Evolutionary conservation across 2,113 vertebrate genomes (phyloP), one percentile per base, ranked within the genome.

Genomic region (Leptobrachium ailaonicum): DNA sequence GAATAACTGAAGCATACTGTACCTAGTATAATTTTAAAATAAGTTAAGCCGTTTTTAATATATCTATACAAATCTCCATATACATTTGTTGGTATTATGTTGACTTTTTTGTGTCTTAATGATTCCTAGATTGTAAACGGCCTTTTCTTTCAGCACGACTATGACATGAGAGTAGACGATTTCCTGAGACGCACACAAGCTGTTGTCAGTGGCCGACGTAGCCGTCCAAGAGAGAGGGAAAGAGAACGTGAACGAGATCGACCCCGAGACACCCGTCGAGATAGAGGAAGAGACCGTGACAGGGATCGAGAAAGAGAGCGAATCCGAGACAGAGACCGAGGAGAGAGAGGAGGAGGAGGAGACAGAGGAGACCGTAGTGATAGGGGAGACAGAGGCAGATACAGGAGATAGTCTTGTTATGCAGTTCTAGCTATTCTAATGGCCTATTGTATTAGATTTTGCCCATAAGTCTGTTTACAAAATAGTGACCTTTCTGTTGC

Each of bases 81-180:
- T 32, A 32, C 20, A 32, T 32, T 32, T 32, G 20, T 32, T 32
- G 20, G 1, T 32, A 32, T 32, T 32, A 32, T 32, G 20, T 32
- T 32, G 20, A 32, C 20, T 32, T 32, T n/a, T n/a, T n/a, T n/a
- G n/a, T 32, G 20, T 32, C 20, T 32, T 32, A 32, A 32, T 32
- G 20, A 32, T 32, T 32, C 20, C 20, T 32, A 32, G 20, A 32
- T 32, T 32, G 20, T 32, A 32, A 32, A 32, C 20, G 20, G 20
- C 2, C 44, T 45, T 69, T 44, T 44, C 2, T 12, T 44, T 14
- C 90, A 99, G 98, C 98, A 98, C 1, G 98, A 99, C 89, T 99
- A 99, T 32, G 98, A 99, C 84, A 99, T 98, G 98, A 94, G 97
- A 4, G 98, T 99, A 80, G 98, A 99, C 0, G 98, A 99, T 89